Percentiles rank a stretch among this genome's conserved stretches.
These are phyloP conservation scores for Sycophaga agraensis DNA, from an alignment of 1,140 invertebrate species.

Conservation along the genomic window DNA sequence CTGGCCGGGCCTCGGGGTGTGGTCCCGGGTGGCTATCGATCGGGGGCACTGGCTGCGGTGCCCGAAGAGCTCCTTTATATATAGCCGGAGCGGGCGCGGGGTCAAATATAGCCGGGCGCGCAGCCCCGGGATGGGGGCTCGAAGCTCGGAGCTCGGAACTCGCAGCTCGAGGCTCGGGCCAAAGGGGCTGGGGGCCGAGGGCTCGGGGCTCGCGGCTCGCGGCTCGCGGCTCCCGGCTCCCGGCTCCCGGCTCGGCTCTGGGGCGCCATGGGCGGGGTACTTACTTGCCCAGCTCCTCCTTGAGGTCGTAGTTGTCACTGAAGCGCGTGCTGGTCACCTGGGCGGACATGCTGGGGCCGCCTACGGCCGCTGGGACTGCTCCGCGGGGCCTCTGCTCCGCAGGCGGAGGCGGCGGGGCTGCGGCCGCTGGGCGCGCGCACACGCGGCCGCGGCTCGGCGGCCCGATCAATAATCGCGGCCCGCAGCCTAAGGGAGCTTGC, in stretches of 20 bases:
- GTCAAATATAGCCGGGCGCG: no score
- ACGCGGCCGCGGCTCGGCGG: slow-evolving; percentile 31
- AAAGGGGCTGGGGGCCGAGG: background rate
- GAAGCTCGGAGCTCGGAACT: no score
- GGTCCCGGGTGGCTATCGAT: no score
- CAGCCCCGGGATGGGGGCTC: no score
- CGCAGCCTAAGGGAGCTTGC: background rate
- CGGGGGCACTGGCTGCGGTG: no score
- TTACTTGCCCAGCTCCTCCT: slow-evolving; percentile 99
- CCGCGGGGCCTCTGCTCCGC: background rate
- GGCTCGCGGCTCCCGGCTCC: no score
- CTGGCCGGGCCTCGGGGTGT: no score
- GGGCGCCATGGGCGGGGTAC: slow-evolving; percentile 56
- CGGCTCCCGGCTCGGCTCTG: background rate
- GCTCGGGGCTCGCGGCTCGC: background rate
- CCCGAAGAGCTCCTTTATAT: no score
- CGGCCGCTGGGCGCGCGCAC: slow-evolving; percentile 20
- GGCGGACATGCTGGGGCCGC: slow-evolving; percentile 62
- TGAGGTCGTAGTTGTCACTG: slow-evolving; percentile 99
- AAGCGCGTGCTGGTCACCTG: slow-evolving; percentile 83
- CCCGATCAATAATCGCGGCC: slow-evolving; percentile 33
- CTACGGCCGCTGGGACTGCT: background rate
- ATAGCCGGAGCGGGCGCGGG: no score
- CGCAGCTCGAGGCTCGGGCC: background rate
- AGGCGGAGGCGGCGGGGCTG: background rate